Evolutionary conservation across 2,888 invertebrate species (phyloP), one percentile per base, ranked within the genome.

Genomic region (Acanthosoma haemorrhoidale): DNA sequence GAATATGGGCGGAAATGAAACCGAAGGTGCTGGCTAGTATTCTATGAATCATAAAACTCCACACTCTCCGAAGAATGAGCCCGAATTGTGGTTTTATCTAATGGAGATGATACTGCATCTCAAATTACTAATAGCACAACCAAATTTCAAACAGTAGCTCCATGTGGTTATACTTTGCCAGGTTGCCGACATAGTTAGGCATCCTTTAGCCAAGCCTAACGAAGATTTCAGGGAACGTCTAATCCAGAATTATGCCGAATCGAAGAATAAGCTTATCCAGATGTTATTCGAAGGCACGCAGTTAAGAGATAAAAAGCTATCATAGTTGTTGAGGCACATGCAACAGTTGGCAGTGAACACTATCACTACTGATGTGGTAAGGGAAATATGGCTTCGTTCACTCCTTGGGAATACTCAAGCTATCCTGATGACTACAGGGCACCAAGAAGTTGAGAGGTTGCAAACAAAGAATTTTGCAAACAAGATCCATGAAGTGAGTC

Each of bases 241-340:
- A 31, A 73, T 76, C 3, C 60, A 69, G 3, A 71, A 71, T 68
- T 76, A 74, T 39, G 70, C 75, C 15, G 76, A 76, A 31, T 76
- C 75, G 0, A 75, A 76, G 32, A 73, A 73, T 39, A 74, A 68
- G 34, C 70, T 73, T 1, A 8, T 75, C 43, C 72, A 73, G 16
- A 76, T 76, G 70, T 36, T 76, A 8, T 34, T 76, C 2, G 71
- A 64, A 15, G 74, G 73, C 71, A 70, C 76, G 4, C 74, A 76
- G 51, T 61, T 77, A 6, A 76, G 77, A 15, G 75, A 75, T 69
- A 64, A 72, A 43, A 74, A 73, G 57, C 76, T 76, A 11, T 76
- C 77, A 15, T 75, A 76, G 21, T 69, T 77, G 5, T 67, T 76
- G 0, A 69, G 74, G 1, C 75, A 78, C 32, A 76, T 77, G 75